These are phyloP conservation scores for Sminthurides bifidus DNA, from an alignment of 1,140 invertebrate species.

Conservation along the genomic window DNA sequence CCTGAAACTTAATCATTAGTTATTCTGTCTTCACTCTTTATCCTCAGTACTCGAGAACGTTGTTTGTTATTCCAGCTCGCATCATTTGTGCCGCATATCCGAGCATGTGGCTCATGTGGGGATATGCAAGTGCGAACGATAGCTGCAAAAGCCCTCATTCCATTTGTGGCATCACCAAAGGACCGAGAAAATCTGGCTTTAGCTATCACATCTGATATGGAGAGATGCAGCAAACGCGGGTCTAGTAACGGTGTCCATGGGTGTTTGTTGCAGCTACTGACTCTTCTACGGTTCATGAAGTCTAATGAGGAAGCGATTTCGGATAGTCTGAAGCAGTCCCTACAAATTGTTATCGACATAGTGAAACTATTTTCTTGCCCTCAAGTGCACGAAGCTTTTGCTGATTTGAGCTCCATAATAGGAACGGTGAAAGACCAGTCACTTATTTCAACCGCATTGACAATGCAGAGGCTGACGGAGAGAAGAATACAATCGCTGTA, in stretches of 20 bases:
- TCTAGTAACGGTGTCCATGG: slow-evolving; percentile 14
- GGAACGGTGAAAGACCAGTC: neutral
- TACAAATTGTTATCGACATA: slow-evolving; percentile 2
- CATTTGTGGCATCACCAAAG: slow-evolving; percentile 43
- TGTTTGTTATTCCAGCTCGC: slow-evolving; percentile 27
- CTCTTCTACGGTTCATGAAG: neutral
- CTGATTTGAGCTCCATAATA: neutral
- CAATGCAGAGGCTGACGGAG: neutral
- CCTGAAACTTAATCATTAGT: neutral
- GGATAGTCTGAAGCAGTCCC: neutral
- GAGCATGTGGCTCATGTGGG: slow-evolving; percentile 43
- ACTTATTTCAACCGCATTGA: neutral
- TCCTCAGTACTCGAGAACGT: neutral
- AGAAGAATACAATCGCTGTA: neutral
- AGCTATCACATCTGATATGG: slow-evolving; percentile 10
- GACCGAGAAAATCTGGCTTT: slow-evolving; percentile 29
- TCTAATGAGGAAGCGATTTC: neutral
- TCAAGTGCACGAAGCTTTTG: slow-evolving; percentile 3
- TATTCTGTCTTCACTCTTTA: neutral
- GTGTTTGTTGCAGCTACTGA: slow-evolving; percentile 36
- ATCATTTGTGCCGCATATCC: slow-evolving; percentile 37
- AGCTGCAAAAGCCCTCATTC: slow-evolving; percentile 51
- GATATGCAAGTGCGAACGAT: slow-evolving; percentile 52
- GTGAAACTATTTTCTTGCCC: slow-evolving; percentile 2
- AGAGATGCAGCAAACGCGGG: neutral